Evolutionary conservation across 2,888 invertebrate genomes (phyloP), one percentile per base, ranked within the genome.

Genomic region (Mesochorus sp.): DNA sequence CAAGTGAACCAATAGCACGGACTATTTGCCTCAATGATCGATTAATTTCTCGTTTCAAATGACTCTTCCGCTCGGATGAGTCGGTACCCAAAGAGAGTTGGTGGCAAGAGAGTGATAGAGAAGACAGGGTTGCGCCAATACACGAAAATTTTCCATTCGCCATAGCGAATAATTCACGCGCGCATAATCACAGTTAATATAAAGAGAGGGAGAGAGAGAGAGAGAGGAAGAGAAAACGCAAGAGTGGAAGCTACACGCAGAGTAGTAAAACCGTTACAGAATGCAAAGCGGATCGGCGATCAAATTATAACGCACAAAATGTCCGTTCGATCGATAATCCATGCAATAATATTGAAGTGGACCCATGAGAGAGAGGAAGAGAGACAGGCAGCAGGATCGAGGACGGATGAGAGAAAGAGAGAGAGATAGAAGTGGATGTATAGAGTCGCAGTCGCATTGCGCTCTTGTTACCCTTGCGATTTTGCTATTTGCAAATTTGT

Each of bases 301-400:
- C 68, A 75, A 66, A 77, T 80, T 74, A 81, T 82, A 79, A 79
- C 72, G 68, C 76, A 75, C 64, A 73, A 71, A 82, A 79, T 59
- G 67, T 71, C 81, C 62, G 72, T 68, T 76, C 62, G 62, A 17
- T 72, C 76, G 72, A 82, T 80, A 76, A 80, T 80, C 75, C 79
- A 42, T 34, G 64, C 64, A 39, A 72, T 72, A 57, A 73, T 34
- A 37, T 55, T 68, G n/a, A 51, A 59, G 53, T 2, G 57, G 6
- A 14, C 28, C 12, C 12, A 34, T 6, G 28, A 26, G 24, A n/a
- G 14, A 19, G 4, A 2, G 14, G n/a, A 3, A 5, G 59, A n/a
- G 53, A 34, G 39, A 21, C 12, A 37, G 31, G n/a, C n/a, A n/a
- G n/a, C n/a, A n/a, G 37, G 12, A 37, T 12, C n/a, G 8, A 19